These are phyloP conservation scores for Chiloscyllium plagiosum DNA, from an alignment of 2,113 vertebrate genomes.

Conservation along the genomic window DNA sequence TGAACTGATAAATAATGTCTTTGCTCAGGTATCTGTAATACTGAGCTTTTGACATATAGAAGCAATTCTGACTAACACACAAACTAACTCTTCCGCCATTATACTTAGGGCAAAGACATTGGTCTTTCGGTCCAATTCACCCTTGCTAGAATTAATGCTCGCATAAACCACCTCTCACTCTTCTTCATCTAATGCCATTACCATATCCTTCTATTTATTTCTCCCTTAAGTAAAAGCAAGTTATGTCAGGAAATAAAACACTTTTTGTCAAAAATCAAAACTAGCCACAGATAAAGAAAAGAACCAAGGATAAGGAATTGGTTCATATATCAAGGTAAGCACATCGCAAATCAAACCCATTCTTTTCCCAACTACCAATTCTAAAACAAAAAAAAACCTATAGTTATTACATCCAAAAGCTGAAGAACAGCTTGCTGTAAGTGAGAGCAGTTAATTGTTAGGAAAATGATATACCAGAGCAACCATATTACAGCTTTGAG, in stretches of 20 bases:
- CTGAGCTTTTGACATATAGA: neutral
- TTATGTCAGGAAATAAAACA: neutral
- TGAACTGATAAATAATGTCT: neutral
- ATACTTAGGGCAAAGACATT: neutral
- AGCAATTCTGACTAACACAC: neutral
- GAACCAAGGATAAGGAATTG: neutral
- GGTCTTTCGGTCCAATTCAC: neutral
- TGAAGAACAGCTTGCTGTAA: neutral
- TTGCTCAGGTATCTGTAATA: neutral
- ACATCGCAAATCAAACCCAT: neutral
- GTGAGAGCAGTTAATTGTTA: neutral
- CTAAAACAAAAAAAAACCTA: neutral
- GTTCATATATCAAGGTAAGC: neutral
- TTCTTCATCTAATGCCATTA: neutral
- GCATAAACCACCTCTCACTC: neutral
- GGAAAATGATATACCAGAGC: neutral
- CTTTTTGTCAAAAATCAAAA: neutral
- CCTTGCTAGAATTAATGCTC: neutral
- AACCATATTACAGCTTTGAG: neutral
- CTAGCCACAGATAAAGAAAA: neutral
- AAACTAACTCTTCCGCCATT: neutral
- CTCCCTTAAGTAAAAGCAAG: neutral
- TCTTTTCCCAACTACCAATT: neutral
- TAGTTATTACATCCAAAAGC: neutral
- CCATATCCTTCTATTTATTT: neutral